Base-by-base conservation (phyloP, 1,140 invertebrate species). In the Ptiloglossa arizonensis region DNA sequence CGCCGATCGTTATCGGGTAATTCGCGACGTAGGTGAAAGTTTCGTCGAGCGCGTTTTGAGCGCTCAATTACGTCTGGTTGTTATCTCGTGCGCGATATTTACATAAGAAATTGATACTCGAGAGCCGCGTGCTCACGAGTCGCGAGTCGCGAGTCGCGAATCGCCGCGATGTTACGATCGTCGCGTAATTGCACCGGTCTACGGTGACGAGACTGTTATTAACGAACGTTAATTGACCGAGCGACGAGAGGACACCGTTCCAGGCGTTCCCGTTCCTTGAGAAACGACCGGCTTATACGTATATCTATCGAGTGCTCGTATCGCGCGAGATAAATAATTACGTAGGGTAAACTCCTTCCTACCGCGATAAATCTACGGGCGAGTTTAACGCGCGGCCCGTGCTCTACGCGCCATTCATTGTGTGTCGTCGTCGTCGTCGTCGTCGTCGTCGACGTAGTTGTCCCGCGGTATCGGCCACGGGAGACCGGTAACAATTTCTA, bases 31-130 rank as follows among this genome's bases (percentile, higher is more conserved):
- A 71, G 38, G 41, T 59, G 69, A 79, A 52, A 46, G 38, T 68
- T 76, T 35, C 66, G 27, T 35, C 66, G 27, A 15, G 38, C 41
- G 38, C 41, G 46, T 50, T 67, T 35, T n/a, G 46, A 60, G 29
- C 35, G 15, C 35, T 35, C 63, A 74, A 67, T 75, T 60, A 68
- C 22, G 60, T 17, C 41, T 8, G 19, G 11, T 9, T 50, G 22
- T 64, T 67, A 70, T 79, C 71, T n/a, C 63, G 52, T 11, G n/a
- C 60, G 52, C 48, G 50, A 46, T 81, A 84, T 87, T 87, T 83
- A 60, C 80, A 83, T 79, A 75, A 67, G 44, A 82, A 82, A 84
- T 82, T 59, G 75, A 83, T 80, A 77, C 56, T n/a, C 27, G 15
- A 17, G 17, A 27, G 0, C 52, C 27, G 35, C n/a, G n/a, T n/a